These are phyloP conservation scores for Dipodomys merriami DNA, from an alignment of 2,113 vertebrate species.

Conservation along the genomic window DNA sequence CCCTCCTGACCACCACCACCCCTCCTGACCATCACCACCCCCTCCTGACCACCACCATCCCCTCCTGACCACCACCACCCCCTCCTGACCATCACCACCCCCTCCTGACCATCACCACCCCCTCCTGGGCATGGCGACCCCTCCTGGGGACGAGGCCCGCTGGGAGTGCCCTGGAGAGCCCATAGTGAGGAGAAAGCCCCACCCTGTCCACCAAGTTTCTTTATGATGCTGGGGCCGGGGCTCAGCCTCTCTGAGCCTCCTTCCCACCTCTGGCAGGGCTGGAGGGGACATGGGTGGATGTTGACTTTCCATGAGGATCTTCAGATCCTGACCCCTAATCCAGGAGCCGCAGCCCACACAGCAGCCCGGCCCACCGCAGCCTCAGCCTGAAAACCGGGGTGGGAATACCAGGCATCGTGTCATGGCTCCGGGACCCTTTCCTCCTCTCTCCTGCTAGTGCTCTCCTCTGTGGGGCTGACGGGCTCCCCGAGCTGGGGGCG, in stretches of 20 bases:
- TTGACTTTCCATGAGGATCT: background rate
- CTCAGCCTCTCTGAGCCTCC: constrained; percentile 16
- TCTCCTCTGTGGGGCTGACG: background rate
- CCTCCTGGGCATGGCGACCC: no score
- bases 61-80: no score
- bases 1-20: no score
- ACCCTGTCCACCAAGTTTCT: fast-evolving
- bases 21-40: no score
- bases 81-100: no score
- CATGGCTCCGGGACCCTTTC: background rate
- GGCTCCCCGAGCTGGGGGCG: background rate
- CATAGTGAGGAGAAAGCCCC: background rate
- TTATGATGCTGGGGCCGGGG: background rate
- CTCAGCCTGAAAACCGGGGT: no score
- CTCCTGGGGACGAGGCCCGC: background rate
- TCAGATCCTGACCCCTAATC: background rate
- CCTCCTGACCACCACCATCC: no score
- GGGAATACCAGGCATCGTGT: background rate
- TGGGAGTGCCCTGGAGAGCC: background rate
- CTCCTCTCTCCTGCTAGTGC: background rate
- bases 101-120: no score
- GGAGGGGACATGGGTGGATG: background rate
- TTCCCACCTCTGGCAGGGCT: background rate
- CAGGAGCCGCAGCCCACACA: fast-evolving
- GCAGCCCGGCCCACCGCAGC: no score